phyloP scores from a whole-genome alignment of 2,888 invertebrate genomes.

The Baccha elongata region DNA sequence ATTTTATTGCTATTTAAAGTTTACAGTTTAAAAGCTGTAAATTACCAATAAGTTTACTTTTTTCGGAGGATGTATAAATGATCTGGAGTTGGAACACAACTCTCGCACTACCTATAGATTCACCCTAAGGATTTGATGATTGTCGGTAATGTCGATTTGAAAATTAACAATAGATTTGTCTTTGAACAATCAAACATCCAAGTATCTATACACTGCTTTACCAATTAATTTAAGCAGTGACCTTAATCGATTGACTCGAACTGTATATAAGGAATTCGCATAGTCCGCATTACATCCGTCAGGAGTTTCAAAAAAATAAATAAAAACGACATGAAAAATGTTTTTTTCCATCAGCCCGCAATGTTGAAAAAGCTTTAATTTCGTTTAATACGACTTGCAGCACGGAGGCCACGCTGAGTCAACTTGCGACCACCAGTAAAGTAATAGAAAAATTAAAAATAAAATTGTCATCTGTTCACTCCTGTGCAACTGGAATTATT shows the following conservation, averaged over 20 bases:
- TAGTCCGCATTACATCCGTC: not conserved
- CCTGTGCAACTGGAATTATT: not conserved
- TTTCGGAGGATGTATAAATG: too few species aligned
- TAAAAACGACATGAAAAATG: not conserved
- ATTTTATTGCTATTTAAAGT: too few species aligned
- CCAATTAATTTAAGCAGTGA: too few species aligned
- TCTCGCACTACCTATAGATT: too few species aligned
- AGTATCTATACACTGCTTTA: too few species aligned
- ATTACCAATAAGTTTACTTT: too few species aligned
- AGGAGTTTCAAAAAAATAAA: not conserved
- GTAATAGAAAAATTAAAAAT: not conserved
- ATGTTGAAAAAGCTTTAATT: slow-evolving; percentile 39
- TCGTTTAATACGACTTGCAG: slow-evolving; percentile 25
- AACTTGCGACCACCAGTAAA: not conserved
- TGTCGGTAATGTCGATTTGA: too few species aligned
- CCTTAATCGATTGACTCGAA: not conserved
- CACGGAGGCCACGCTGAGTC: not conserved
- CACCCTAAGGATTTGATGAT: too few species aligned
- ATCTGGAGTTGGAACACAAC: too few species aligned
- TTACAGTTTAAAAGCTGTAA: too few species aligned
- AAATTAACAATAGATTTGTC: too few species aligned
- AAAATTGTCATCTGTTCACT: not conserved
- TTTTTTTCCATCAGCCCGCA: slow-evolving; percentile 26
- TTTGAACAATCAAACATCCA: too few species aligned
- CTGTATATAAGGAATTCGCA: slow-evolving; percentile 13